Percentiles rank a stretch among this genome's conserved stretches.
phyloP scores from a whole-genome alignment of 2,888 invertebrate species.

The Proisotoma minuta region DNA sequence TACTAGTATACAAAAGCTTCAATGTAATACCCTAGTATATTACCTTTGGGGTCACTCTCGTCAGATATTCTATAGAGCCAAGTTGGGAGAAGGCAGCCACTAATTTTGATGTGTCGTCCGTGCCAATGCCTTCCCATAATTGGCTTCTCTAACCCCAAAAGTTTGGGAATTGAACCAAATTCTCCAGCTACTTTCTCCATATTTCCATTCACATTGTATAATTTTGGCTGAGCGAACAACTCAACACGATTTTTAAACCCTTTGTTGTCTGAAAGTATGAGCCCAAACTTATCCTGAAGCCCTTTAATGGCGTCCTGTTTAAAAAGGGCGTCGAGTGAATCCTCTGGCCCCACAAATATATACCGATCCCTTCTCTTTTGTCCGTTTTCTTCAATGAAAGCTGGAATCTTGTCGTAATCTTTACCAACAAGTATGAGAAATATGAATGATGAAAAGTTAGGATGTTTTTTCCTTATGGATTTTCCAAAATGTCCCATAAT shows the following conservation, averaged over 20 bases:
- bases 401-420: neutral
- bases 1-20: constrained; percentile 5
- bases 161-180: neutral
- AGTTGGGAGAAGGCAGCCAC: constrained; percentile 7
- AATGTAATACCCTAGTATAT: too few species aligned
- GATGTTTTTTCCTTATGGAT: neutral
- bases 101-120: constrained; percentile 11
- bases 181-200: neutral
- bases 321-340: neutral
- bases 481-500: neutral
- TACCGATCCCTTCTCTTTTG: neutral
- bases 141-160: neutral
- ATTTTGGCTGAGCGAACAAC: neutral
- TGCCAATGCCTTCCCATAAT: neutral
- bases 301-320: neutral
- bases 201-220: neutral
- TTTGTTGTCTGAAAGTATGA: neutral
- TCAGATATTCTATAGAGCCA: constrained; percentile 8
- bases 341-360: neutral
- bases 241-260: too few species aligned
- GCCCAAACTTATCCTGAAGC: constrained; percentile 1
- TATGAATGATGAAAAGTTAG: neutral
- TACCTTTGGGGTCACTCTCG: neutral
- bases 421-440: neutral
- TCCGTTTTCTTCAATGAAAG: neutral